phyloP scores from a whole-genome alignment of 2,797 vertebrate genomes.

The Bucorvus abyssinicus region DNA sequence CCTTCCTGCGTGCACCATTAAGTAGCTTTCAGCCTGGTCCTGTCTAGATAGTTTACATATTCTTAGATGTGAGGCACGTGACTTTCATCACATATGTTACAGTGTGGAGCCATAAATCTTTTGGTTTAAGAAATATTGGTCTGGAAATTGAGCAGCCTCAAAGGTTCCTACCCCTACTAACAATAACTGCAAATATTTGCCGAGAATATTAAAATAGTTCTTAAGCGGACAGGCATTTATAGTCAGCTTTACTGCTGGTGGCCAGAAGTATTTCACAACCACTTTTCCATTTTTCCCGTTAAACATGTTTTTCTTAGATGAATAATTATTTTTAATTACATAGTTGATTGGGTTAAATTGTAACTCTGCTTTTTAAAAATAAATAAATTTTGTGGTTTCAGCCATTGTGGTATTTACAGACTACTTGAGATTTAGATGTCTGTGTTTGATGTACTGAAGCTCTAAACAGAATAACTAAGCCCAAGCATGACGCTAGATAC shows the following conservation, averaged over 20 bases:
- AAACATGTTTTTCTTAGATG: not conserved
- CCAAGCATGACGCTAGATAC: not conserved
- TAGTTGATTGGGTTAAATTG: not conserved
- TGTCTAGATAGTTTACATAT: not conserved
- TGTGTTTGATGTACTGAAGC: not conserved
- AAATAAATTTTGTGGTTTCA: not conserved
- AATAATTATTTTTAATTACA: not conserved
- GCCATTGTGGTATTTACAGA: not conserved
- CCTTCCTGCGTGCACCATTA: not conserved
- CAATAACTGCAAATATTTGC: slow-evolving; percentile 10
- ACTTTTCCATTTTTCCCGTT: not conserved
- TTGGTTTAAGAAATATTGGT: not conserved
- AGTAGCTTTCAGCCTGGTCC: not conserved
- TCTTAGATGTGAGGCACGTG: not conserved
- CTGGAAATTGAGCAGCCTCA: not conserved
- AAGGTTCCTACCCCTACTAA: not conserved
- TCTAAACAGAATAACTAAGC: not conserved
- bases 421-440: not conserved
- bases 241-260: not conserved
- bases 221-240: not conserved
- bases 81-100: not conserved
- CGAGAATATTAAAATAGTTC: not conserved
- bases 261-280: not conserved
- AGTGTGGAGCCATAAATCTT: not conserved
- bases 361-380: not conserved